phyloP scores from a whole-genome alignment of 2,797 vertebrate species.

The Morus bassanus region DNA sequence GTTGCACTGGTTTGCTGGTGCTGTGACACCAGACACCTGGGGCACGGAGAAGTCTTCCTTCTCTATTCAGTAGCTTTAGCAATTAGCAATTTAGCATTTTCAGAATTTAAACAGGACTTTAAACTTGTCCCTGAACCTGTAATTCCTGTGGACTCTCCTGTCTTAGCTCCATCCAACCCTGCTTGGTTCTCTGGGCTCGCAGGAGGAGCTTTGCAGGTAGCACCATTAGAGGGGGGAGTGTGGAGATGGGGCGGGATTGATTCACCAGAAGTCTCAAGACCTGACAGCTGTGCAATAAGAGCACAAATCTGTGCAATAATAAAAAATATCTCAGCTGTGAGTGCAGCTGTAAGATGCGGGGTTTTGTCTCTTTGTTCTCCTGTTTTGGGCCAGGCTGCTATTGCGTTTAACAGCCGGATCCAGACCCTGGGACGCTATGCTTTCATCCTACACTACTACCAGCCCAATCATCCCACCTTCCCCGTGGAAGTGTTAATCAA shows the following conservation, averaged over 20 bases:
- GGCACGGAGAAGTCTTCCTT: neutral
- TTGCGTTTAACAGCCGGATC: constrained; percentile 82
- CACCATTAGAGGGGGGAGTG: fast-evolving
- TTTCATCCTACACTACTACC: constrained; percentile 92
- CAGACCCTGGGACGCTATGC: constrained; percentile 87
- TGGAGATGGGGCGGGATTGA: neutral
- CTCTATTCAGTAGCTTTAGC: neutral
- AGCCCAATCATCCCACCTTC: constrained; percentile 86
- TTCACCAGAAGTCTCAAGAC: neutral
- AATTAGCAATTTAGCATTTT: neutral
- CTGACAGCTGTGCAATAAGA: neutral
- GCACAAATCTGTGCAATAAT: neutral
- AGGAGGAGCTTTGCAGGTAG: neutral
- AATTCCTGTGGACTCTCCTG: neutral
- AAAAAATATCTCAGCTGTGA: neutral
- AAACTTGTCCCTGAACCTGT: neutral
- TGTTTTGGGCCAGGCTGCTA: constrained; percentile 78
- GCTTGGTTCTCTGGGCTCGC: neutral
- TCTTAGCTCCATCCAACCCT: neutral
- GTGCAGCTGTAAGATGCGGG: fast-evolving
- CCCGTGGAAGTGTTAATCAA: constrained; percentile 86
- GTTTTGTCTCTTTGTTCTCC: neutral
- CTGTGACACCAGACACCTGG: neutral
- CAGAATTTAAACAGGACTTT: neutral
- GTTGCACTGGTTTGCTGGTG: neutral